phyloP scores from a whole-genome alignment of 2,888 invertebrate genomes.

The Monoplex corrugatus region DNA sequence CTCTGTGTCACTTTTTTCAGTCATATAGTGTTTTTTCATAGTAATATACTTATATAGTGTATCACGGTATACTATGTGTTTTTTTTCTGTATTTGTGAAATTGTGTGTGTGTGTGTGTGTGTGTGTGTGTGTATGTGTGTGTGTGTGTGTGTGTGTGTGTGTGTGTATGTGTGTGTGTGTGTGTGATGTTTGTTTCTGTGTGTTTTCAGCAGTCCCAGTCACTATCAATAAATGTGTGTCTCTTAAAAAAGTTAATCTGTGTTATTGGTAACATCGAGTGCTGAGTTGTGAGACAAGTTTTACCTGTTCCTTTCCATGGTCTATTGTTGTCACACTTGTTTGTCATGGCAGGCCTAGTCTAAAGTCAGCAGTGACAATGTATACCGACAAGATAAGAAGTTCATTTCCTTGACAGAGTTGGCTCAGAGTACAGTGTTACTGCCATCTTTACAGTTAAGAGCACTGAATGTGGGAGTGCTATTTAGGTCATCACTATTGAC shows the following conservation, averaged over 20 bases:
- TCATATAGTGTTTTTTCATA: too few species aligned
- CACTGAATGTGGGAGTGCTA: background rate
- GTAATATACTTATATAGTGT: too few species aligned
- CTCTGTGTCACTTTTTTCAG: too few species aligned
- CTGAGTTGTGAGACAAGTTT: conserved; percentile 1
- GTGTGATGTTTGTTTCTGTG: too few species aligned
- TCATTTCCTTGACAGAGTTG: background rate
- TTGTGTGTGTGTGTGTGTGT: conserved; percentile 20
- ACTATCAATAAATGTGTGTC: too few species aligned
- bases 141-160: conserved; percentile 2
- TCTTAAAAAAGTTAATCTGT: too few species aligned
- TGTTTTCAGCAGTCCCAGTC: too few species aligned
- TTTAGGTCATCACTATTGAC: background rate
- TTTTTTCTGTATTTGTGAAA: too few species aligned
- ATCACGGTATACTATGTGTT: too few species aligned
- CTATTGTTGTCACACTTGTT: too few species aligned
- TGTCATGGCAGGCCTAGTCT: background rate
- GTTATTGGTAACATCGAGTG: background rate
- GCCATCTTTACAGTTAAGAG: background rate
- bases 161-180: background rate
- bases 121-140: background rate
- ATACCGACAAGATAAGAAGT: background rate
- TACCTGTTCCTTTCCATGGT: background rate
- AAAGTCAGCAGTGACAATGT: background rate
- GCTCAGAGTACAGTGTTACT: background rate